Evolutionary conservation across 2,888 invertebrate genomes (phyloP).

Genomic region (Lochmaea capreae): DNA sequence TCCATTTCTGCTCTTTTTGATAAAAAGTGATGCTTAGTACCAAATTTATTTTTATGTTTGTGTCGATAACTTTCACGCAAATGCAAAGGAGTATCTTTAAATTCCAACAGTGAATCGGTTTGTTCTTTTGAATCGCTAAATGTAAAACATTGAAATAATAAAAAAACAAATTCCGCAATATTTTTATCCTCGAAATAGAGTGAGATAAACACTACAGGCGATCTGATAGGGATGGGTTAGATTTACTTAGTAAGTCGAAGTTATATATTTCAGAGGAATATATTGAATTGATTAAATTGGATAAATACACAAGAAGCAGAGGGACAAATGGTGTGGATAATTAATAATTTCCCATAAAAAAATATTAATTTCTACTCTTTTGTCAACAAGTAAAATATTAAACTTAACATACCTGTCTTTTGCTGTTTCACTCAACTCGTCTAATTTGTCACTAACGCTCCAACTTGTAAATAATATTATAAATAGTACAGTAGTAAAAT

Average conservation of each 20-base stretch:
- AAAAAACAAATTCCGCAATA: neutral
- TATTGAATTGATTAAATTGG: no score
- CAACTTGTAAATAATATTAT: constrained; percentile 15
- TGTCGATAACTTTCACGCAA: constrained; percentile 45
- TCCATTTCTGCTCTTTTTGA: constrained; percentile 35
- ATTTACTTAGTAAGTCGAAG: no score
- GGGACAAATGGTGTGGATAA: no score
- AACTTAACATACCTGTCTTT: neutral
- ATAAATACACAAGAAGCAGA: no score
- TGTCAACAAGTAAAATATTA: neutral
- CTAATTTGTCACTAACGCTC: constrained; percentile 8
- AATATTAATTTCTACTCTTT: no score
- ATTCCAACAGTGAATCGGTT: neutral
- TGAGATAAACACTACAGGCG: no score
- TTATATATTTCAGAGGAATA: no score
- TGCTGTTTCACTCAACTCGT: constrained; percentile 3
- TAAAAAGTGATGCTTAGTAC: constrained; percentile 28
- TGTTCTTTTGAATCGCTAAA: neutral
- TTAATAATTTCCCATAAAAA: no score
- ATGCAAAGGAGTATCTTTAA: constrained; percentile 37
- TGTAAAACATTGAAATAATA: neutral
- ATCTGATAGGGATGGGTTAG: no score
- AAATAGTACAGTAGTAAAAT: constrained; percentile 18
- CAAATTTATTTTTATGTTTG: constrained; percentile 40
- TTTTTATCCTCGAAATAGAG: no score